These are phyloP conservation scores for Lampropteryx suffumata DNA, from an alignment of 2,888 invertebrate genomes.

Conservation along the genomic window DNA sequence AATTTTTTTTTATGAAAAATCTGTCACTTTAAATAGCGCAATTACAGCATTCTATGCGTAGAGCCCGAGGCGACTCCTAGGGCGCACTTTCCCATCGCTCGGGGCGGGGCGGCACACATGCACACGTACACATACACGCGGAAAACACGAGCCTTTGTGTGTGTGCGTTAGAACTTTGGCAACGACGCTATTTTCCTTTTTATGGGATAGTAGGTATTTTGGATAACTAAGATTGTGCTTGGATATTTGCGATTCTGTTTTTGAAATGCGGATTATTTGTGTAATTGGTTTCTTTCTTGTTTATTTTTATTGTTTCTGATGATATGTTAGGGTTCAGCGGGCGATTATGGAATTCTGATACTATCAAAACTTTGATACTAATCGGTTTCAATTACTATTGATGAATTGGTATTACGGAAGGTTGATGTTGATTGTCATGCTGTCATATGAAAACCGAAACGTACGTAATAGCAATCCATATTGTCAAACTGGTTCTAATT, in stretches of 20 bases:
- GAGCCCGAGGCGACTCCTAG: constrained; percentile 60
- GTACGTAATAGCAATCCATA: no score
- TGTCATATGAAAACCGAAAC: no score
- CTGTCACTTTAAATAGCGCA: constrained; percentile 36
- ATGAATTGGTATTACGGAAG: no score
- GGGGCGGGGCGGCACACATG: constrained; percentile 61
- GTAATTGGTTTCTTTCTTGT: background rate
- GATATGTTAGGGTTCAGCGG: no score
- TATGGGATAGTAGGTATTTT: constrained; percentile 3
- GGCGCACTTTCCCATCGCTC: constrained; percentile 62
- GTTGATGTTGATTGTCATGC: no score
- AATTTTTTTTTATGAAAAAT: no score
- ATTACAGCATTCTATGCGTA: constrained; percentile 39
- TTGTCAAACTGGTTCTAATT: no score
- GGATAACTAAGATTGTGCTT: constrained; percentile 1
- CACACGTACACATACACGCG: constrained; percentile 28
- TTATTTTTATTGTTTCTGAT: no score
- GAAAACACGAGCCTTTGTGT: constrained; percentile 20
- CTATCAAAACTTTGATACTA: no score
- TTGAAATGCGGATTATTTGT: background rate
- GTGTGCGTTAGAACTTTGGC: constrained; percentile 12
- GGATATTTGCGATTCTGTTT: constrained; percentile 1
- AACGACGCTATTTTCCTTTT: constrained; percentile 11
- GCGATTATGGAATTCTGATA: no score
- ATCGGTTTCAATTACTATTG: no score